phyloP scores from a whole-genome alignment of 2,888 invertebrate genomes.

The Coremacera marginata region DNA sequence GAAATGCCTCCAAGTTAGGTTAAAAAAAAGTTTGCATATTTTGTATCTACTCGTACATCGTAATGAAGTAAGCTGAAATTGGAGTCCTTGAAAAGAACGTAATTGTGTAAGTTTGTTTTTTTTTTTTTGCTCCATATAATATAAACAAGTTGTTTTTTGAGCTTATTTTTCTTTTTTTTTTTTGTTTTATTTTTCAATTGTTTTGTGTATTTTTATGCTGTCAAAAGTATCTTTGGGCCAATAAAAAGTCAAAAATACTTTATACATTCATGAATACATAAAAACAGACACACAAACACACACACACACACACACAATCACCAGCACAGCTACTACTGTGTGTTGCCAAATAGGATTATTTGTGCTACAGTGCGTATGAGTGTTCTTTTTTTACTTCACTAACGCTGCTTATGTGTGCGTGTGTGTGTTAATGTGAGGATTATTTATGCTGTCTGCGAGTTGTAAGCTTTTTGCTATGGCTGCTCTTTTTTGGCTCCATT shows the following conservation, averaged over 20 bases:
- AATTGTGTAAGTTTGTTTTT: not conserved
- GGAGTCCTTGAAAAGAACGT: not conserved
- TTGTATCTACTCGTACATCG: too few species aligned
- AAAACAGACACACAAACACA: not conserved
- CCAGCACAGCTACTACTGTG: not conserved
- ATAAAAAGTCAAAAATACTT: too few species aligned
- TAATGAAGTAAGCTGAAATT: too few species aligned
- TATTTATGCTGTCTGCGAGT: not conserved
- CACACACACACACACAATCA: not conserved
- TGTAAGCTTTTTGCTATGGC: not conserved
- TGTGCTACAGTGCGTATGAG: not conserved
- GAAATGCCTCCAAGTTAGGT: too few species aligned
- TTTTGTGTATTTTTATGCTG: not conserved
- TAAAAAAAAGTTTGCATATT: too few species aligned
- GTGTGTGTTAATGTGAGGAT: slow-evolving; percentile 5
- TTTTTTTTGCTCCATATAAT: not conserved
- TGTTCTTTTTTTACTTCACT: not conserved
- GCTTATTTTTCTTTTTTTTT: not conserved
- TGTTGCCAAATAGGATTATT: slow-evolving; percentile 1
- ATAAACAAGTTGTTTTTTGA: not conserved
- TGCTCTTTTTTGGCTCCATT: not conserved
- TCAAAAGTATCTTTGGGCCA: not conserved
- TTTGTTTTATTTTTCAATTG: not conserved
- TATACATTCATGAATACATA: not conserved
- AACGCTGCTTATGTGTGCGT: not conserved